Base-by-base conservation (phyloP, 2,113 vertebrate genomes). In the Oceanites oceanicus region DNA sequence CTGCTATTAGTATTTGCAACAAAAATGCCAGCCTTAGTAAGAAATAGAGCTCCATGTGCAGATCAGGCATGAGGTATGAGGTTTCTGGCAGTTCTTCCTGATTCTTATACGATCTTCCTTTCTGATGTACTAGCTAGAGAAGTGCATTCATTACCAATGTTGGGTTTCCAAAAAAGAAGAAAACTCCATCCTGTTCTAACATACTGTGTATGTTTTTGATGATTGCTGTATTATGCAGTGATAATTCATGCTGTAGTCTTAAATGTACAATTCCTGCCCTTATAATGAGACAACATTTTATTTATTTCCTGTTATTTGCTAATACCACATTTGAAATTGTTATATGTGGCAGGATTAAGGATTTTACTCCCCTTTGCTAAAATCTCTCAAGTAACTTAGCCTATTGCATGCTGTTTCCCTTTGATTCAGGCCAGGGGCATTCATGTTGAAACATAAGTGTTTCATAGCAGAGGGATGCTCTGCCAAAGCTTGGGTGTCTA, bases 191-290 rank as follows among this genome's bases (percentile, higher is more conserved):
- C 84, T 93, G 71, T 81, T 92, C 71, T 88, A 79, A 76, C 90
- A 86, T 90, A 79, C 87, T 91, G 92, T 91, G 72, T 90, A 45
- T 91, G 74, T 56, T 94, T 92, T 90, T 90, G 66, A 92, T 85
- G 73, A 94, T 86, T 59, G 59, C 77, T 86, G 19, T 86, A 91
- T 95, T 97, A 95, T 90, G 85, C 97, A 83, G 92, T 58, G 89
- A 91, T 95, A 94, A 97, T 96, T 96, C 89, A 94, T 95, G 91
- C 83, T 91, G 81, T 61, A 95, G 42, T 89, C 62, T 78, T 78
- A 72, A 92, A 68, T 61, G 73, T 93, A 85, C 25, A 50, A 50
- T 76, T 86, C 80, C 62, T 76, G 85, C 87, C 86, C 90, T 90
- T 93, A 13, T 25, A 91, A 80, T 42, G 62, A 92, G 86, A 53